Conservation (phyloP, 1,140 invertebrate species). For the Augochlora pura region DNA sequence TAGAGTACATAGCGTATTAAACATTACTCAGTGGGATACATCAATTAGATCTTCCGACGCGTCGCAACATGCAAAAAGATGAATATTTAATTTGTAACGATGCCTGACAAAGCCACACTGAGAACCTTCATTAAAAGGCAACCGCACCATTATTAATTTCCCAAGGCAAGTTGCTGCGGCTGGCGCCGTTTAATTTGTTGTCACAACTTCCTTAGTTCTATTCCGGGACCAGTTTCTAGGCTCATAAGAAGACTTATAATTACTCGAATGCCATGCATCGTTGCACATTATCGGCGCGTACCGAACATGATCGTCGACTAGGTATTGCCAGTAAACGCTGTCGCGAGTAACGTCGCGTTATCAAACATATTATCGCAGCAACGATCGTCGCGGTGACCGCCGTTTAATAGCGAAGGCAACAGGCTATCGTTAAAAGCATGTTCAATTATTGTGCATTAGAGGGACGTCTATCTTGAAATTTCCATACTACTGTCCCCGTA, state of each 20-base stretch:
- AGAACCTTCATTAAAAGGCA: slow-evolving; percentile 1
- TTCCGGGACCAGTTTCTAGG: not conserved
- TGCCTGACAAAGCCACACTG: not conserved
- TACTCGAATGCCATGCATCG: not conserved
- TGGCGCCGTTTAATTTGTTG: slow-evolving; percentile 4
- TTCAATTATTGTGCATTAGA: too few species aligned
- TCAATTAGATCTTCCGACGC: not conserved
- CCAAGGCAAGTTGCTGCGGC: not conserved
- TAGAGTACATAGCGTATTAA: too few species aligned
- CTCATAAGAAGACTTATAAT: slow-evolving; percentile 20
- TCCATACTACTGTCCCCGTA: too few species aligned
- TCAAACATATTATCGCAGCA: not conserved
- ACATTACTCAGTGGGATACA: not conserved
- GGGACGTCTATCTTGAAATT: too few species aligned
- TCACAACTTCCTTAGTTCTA: not conserved
- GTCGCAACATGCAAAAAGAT: slow-evolving; percentile 4
- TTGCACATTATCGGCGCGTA: not conserved
- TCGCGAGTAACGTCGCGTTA: not conserved
- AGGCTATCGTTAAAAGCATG: not conserved
- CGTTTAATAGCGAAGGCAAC: too few species aligned
- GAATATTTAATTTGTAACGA: slow-evolving; percentile 17
- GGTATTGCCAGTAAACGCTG: not conserved
- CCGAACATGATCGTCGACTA: not conserved
- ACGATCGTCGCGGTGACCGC: not conserved
- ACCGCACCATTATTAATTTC: slow-evolving; percentile 29